phyloP scores from a whole-genome alignment of 2,797 vertebrate species.

The Limosa lapponica region DNA sequence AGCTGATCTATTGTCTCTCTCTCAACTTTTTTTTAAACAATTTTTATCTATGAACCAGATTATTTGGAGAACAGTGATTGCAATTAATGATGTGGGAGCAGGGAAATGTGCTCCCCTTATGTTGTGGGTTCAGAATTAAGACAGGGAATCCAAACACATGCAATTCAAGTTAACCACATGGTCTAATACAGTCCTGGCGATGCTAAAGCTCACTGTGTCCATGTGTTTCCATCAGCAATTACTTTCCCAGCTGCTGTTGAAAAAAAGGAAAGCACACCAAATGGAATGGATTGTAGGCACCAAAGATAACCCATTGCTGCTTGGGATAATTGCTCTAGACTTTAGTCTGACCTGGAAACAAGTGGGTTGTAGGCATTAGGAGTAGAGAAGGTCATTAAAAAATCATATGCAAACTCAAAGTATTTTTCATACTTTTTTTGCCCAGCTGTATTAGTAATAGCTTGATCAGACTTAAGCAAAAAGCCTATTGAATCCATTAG shows the following conservation, averaged over 20 bases:
- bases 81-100: conserved; percentile 62
- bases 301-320: neutral
- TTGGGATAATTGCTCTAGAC: conserved; percentile 7
- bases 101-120: conserved; percentile 53
- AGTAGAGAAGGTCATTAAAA: neutral
- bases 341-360: neutral
- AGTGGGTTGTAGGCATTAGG: neutral
- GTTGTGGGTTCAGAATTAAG: conserved; percentile 60
- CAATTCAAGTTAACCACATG: conserved; percentile 59
- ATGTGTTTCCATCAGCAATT: conserved; percentile 49
- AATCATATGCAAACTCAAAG: neutral
- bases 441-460: neutral
- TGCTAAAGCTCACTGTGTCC: neutral
- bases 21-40: neutral
- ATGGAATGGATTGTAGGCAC: neutral
- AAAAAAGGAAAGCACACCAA: neutral
- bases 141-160: conserved; percentile 44
- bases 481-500: neutral
- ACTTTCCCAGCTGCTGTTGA: conserved; percentile 45
- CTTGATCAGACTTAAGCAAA: neutral
- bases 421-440: neutral
- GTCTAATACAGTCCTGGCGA: conserved; percentile 10
- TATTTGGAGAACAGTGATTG: conserved; percentile 65
- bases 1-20: conserved; percentile 41
- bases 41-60: conserved; percentile 63